Conservation (phyloP, 1,140 invertebrate species). For the Cydia amplana region DNA sequence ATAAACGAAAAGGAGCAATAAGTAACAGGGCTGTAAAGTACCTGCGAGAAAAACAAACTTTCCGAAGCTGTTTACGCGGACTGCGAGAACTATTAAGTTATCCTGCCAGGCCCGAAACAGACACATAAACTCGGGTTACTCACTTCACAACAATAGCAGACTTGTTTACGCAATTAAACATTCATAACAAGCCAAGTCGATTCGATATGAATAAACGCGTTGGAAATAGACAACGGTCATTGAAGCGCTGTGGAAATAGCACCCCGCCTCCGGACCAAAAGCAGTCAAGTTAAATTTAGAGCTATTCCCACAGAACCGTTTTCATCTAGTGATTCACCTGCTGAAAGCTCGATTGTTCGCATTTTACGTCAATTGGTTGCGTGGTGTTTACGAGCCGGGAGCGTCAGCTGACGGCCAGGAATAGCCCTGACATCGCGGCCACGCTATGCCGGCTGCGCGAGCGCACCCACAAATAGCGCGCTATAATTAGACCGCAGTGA, state of each 20-base stretch:
- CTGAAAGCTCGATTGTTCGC: conserved; percentile 76
- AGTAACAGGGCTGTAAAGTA: conserved; percentile 3
- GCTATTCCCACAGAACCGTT: conserved; percentile 66
- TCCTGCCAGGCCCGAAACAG: not conserved
- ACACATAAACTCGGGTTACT: conserved; percentile 13
- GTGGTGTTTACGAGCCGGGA: conserved; percentile 75
- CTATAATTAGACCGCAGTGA: conserved; percentile 77
- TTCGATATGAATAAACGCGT: conserved; percentile 56
- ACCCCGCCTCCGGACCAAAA: conserved; percentile 77
- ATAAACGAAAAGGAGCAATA: conserved; percentile 10
- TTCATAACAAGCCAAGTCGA: conserved; percentile 49
- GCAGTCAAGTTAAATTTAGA: conserved; percentile 75
- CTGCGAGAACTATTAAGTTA: conserved; percentile 8
- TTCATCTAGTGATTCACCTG: conserved; percentile 77
- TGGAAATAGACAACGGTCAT: conserved; percentile 67
- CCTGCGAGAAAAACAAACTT: conserved; percentile 10
- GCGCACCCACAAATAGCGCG: conserved; percentile 76
- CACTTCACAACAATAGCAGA: conserved; percentile 28
- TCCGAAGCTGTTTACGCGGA: not conserved
- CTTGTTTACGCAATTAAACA: conserved; percentile 34
- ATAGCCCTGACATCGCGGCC: conserved; percentile 77
- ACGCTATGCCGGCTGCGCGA: conserved; percentile 74
- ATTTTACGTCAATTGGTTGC: conserved; percentile 76
- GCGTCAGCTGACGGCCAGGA: conserved; percentile 77
- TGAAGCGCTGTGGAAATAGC: conserved; percentile 70